Conservation (phyloP, 2,888 invertebrate species). For the Apamea monoglypha region DNA sequence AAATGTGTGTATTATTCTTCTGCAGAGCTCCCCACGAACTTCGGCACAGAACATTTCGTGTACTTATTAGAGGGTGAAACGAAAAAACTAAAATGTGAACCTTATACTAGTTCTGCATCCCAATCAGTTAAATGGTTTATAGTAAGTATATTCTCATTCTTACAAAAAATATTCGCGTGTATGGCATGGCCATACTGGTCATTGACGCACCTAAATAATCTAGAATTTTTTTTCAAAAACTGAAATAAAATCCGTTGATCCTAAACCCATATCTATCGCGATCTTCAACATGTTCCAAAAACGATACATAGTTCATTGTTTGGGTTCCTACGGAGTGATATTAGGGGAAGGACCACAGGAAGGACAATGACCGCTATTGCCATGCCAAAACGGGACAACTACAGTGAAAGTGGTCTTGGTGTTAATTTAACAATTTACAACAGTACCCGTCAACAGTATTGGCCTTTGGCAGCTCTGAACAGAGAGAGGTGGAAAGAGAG, state of each 20-base stretch:
- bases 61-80: conserved; percentile 38
- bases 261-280: not conserved
- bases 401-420: not conserved
- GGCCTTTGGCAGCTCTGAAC: too few species aligned
- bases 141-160: conserved; percentile 48
- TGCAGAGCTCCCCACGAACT: conserved; percentile 41
- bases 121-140: conserved; percentile 57
- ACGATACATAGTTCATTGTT: not conserved
- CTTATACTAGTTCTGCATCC: conserved; percentile 24
- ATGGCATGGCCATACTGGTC: not conserved
- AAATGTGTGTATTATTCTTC: not conserved
- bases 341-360: not conserved
- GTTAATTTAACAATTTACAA: not conserved
- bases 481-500: too few species aligned
- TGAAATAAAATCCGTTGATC: not conserved
- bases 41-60: conserved; percentile 38
- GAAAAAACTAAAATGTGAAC: conserved; percentile 45
- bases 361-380: not conserved
- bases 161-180: not conserved
- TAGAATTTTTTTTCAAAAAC: not conserved
- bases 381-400: too few species aligned
- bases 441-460: too few species aligned
- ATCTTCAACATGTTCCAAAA: not conserved
- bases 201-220: not conserved
- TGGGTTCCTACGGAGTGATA: too few species aligned